Base-by-base conservation (phyloP, 2,113 vertebrate species). In the Engystomops pustulosus region DNA sequence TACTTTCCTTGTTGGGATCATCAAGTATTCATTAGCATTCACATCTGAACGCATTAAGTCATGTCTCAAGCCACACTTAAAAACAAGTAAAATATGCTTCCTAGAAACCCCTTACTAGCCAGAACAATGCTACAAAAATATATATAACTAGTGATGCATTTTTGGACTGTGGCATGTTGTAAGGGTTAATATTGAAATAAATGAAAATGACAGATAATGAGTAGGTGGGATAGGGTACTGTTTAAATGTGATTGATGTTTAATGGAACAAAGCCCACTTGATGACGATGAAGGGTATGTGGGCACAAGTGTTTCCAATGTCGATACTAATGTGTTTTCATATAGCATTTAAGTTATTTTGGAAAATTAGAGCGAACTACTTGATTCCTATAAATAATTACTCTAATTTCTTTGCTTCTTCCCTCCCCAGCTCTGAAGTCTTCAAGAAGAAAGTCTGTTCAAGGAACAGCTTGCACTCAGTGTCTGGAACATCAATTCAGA, bases 1-100 rank as follows among this genome's bases (percentile, higher is more conserved):
- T 86, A 20, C 83, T 65, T 65, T 69, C 62, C 80, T 71, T 78
- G 47, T 77, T 79, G 74, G 41, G 53, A 83, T 70, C 65, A 79
- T 78, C 74, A 78, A 84, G 60, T 77, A 69, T 78, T 78, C 74
- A 84, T 84, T 84, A 69, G 74, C 47, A 84, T 78, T 84, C 83
- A 78, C 20, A 69, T 78, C 75, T 78, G 74, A 49, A 58, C 62
- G 23, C 83, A 84, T 84, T 84, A 84, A 84, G 47, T 84, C 83
- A 84, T 70, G 74, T 78, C 74, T 78, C 74, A 78, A 84, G 15
- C 27, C 38, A 44, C 47, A 55, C 34, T 30, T 70, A 41, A 69
- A 32, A 32, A 78, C 53, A 51, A 62, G 62, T 7, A 84, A 41
- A 77, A 68, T 67, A 27, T 8, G 23, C 44, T 78, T 78, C 27